Evolutionary conservation across 92 coral and sea anemone genomes (phyloP).

Genomic region (Porites cylindrica): DNA sequence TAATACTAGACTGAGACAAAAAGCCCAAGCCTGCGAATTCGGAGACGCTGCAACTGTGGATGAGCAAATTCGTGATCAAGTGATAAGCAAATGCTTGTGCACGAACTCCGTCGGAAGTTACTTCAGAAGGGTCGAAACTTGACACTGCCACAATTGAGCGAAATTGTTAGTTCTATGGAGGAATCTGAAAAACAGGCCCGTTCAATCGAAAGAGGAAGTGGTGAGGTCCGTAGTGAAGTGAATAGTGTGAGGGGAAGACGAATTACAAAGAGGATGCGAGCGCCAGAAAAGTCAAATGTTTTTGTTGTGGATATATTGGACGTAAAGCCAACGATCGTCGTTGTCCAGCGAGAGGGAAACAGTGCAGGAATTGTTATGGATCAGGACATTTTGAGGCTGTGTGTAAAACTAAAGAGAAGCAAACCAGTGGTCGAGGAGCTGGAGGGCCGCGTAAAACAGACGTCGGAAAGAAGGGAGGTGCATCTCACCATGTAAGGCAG

Average conservation of each 20-base stretch:
- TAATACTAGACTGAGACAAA: constrained; percentile 60
- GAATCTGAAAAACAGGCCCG: constrained; percentile 59
- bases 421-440: constrained; percentile 4
- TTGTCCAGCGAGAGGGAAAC: constrained; percentile 5
- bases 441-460: constrained; percentile 12
- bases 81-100: constrained; percentile 40
- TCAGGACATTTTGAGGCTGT: constrained; percentile 3
- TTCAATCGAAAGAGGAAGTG: neutral
- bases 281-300: neutral
- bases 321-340: neutral
- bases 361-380: constrained; percentile 11
- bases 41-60: constrained; percentile 47
- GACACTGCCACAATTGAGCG: constrained; percentile 37
- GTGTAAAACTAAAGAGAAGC: constrained; percentile 2
- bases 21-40: constrained; percentile 55
- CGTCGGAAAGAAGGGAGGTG: neutral
- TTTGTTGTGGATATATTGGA: neutral
- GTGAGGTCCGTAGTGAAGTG: neutral
- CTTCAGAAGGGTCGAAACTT: constrained; percentile 51
- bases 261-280: neutral
- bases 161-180: constrained; percentile 1
- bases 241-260: constrained; percentile 2
- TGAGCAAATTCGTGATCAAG: constrained; percentile 64
- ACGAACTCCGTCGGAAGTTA: constrained; percentile 36
- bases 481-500: constrained; percentile 6